Evolutionary conservation across 64 coral and sea anemone species (phyloP).

Genomic region (Pocillopora verrucosa): DNA sequence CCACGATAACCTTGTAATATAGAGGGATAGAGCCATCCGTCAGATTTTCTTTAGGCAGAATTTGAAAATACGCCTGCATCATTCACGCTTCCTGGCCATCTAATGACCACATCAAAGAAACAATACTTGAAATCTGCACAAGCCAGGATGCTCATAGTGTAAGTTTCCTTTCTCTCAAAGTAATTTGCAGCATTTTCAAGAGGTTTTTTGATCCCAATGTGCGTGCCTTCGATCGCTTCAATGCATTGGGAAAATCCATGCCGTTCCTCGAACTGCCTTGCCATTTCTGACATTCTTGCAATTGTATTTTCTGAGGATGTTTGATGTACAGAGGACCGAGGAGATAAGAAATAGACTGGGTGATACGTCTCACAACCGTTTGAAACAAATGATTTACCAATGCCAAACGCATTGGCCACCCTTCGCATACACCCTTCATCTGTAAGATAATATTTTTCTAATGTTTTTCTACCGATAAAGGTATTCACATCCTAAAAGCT

Average conservation of each 20-base stretch:
- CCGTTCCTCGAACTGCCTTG: constrained; percentile 24
- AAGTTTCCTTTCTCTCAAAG: too few relatives aligned
- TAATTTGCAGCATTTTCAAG: too few relatives aligned
- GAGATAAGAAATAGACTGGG: constrained; percentile 4
- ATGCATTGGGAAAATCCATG: constrained; percentile 15
- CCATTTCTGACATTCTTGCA: too few relatives aligned
- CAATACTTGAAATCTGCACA: too few relatives aligned
- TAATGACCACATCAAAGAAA: too few relatives aligned
- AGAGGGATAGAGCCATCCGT: too few relatives aligned
- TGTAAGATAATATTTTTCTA: constrained; percentile 56
- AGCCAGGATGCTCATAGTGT: too few relatives aligned
- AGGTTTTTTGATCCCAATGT: constrained; percentile 15
- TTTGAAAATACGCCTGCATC: too few relatives aligned
- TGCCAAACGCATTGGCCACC: constrained; percentile 49
- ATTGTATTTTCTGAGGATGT: constrained; percentile 18
- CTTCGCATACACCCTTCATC: constrained; percentile 49
- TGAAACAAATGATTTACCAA: constrained; percentile 10
- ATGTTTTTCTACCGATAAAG: constrained; percentile 13
- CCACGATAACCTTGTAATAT: too few relatives aligned
- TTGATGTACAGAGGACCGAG: constrained; percentile 24
- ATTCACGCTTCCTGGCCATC: too few relatives aligned
- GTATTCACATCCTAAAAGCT: constrained; percentile 21
- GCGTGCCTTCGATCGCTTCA: constrained; percentile 6
- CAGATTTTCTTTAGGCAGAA: too few relatives aligned
- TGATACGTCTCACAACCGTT: constrained; percentile 5